Evolutionary conservation across 2,113 vertebrate species (phyloP).

Genomic region (Anhinga rufa): DNA sequence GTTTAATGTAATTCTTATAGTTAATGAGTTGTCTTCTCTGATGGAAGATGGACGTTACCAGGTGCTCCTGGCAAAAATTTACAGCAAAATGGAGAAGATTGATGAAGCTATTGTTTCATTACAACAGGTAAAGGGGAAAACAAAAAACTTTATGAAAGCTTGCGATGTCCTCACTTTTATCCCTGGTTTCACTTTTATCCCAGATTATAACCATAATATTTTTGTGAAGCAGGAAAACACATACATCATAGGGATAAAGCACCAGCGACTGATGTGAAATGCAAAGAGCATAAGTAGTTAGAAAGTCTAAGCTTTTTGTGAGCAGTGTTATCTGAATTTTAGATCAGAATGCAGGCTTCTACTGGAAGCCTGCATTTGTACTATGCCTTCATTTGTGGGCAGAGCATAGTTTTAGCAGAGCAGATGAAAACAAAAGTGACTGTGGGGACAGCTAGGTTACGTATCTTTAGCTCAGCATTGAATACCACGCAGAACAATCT

Average conservation of each 20-base stretch:
- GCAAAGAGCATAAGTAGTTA: not conserved
- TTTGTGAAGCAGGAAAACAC: not conserved
- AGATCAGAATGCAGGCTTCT: not conserved
- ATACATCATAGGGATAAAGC: not conserved
- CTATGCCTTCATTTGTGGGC: not conserved
- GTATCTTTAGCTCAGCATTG: not conserved
- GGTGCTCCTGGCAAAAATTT: conserved; percentile 89
- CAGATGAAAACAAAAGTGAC: not conserved
- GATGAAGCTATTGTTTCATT: conserved; percentile 83
- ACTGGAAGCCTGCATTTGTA: not conserved
- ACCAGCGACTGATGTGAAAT: not conserved
- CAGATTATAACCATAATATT: not conserved
- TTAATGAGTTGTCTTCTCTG: conserved; percentile 82
- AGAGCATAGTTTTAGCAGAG: not conserved
- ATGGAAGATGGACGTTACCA: conserved; percentile 87
- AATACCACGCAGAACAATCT: not conserved
- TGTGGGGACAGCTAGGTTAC: not conserved
- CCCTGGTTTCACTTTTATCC: not conserved
- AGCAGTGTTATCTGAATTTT: not conserved
- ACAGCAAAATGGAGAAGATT: conserved; percentile 85
- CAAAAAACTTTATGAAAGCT: not conserved
- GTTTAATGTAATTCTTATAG: conserved; percentile 62
- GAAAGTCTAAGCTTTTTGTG: not conserved
- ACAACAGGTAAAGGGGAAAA: conserved; percentile 76
- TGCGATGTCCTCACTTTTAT: not conserved